Conservation (phyloP, 2,797 vertebrate species). For the Nannoperca australis region DNA sequence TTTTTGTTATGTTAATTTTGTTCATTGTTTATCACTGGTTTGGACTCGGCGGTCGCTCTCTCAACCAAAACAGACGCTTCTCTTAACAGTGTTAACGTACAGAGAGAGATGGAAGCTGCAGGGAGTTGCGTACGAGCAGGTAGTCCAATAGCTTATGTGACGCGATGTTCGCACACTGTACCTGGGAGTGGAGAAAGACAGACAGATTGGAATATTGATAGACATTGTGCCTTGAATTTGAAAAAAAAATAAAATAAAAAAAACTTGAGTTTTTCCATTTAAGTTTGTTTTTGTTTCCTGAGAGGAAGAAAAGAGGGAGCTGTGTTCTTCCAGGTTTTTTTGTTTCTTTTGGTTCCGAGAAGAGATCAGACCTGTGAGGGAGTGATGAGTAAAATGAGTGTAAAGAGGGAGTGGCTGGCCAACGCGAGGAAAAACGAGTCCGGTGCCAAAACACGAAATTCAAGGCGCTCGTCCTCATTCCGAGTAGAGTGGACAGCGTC, state of each 20-base stretch:
- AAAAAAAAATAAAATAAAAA: slow-evolving; percentile 66
- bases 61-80: slow-evolving; percentile 78
- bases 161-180: slow-evolving; percentile 73
- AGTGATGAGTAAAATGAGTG: slow-evolving; percentile 48
- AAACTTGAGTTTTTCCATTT: slow-evolving; percentile 77
- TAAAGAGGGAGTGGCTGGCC: slow-evolving; percentile 57
- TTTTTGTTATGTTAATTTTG: slow-evolving; percentile 77
- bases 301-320: slow-evolving; percentile 51
- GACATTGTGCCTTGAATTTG: slow-evolving; percentile 92
- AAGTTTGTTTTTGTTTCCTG: slow-evolving; percentile 74
- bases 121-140: slow-evolving; percentile 65
- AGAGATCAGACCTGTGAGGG: slow-evolving; percentile 68
- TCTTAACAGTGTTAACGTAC: slow-evolving; percentile 78
- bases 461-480: slow-evolving; percentile 78
- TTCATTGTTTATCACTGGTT: slow-evolving; percentile 87
- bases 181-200: slow-evolving; percentile 70
- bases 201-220: slow-evolving; percentile 78
- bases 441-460: slow-evolving; percentile 85
- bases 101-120: slow-evolving; percentile 57
- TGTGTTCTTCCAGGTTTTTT: slow-evolving; percentile 50
- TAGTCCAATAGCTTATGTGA: slow-evolving; percentile 73
- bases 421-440: slow-evolving; percentile 47
- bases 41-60: slow-evolving; percentile 83
- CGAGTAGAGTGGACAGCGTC: slow-evolving; percentile 50
- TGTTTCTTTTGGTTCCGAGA: slow-evolving; percentile 51